These are phyloP conservation scores for Synergus gifuensis DNA, from an alignment of 2,888 invertebrate species.

Conservation along the genomic window DNA sequence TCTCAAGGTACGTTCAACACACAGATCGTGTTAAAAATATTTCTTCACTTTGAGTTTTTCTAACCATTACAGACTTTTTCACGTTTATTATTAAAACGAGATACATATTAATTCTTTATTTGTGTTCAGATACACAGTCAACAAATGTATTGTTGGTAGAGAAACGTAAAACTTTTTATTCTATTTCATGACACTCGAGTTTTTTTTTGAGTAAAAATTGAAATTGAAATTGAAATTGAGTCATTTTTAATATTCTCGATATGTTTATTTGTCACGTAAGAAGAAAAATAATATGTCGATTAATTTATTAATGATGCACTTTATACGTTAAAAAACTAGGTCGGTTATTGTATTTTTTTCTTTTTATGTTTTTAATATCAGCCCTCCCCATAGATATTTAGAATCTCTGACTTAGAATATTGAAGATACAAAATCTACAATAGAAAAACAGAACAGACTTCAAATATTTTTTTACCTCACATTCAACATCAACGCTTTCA, in stretches of 20 bases:
- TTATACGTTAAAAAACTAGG: conserved; percentile 12
- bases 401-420: conserved; percentile 73
- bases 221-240: conserved; percentile 12
- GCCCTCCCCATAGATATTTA: conserved; percentile 58
- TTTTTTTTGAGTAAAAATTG: background rate
- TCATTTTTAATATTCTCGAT: conserved; percentile 55
- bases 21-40: conserved; percentile 65
- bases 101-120: background rate
- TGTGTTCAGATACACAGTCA: background rate
- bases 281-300: conserved; percentile 12
- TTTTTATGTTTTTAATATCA: conserved; percentile 24
- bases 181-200: conserved; percentile 3
- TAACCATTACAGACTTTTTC: conserved; percentile 1
- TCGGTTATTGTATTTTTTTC: conserved; percentile 38
- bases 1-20: conserved; percentile 35
- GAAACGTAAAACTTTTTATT: conserved; percentile 17
- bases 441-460: conserved; percentile 76
- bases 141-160: conserved; percentile 9
- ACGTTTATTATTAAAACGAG: conserved; percentile 8
- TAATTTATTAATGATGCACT: conserved; percentile 11
- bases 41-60: conserved; percentile 46
- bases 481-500: conserved; percentile 72
- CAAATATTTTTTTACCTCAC: conserved; percentile 69
- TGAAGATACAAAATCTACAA: conserved; percentile 78
- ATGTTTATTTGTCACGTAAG: conserved; percentile 62